Conservation (phyloP, 2,888 invertebrate species). For the Cynaeus angustus region DNA sequence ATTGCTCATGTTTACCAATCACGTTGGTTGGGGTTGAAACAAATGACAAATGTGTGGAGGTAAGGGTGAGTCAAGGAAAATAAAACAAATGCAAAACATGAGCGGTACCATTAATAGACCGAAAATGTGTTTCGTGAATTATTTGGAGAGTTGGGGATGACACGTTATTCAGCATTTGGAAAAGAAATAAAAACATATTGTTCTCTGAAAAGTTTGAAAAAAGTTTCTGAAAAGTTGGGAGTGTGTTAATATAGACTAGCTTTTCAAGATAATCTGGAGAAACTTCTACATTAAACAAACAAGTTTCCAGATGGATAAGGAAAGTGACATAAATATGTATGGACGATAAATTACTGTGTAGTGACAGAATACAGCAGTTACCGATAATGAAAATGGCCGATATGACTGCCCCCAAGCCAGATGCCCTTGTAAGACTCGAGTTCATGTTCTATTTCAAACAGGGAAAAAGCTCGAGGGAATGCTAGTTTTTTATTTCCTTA, state of each 20-base stretch:
- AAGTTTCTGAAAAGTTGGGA: slow-evolving; percentile 33
- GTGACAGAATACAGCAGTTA: slow-evolving; percentile 65
- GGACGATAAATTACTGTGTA: slow-evolving; percentile 61
- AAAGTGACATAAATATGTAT: slow-evolving; percentile 32
- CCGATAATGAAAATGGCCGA: slow-evolving; percentile 65
- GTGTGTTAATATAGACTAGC: slow-evolving; percentile 29
- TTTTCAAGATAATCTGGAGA: slow-evolving; percentile 7
- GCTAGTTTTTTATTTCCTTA: slow-evolving; percentile 62
- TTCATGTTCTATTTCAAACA: slow-evolving; percentile 52
- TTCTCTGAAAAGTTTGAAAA: too few relatives aligned
- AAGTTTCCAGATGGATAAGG: not conserved
- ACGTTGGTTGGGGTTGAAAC: slow-evolving; percentile 58
- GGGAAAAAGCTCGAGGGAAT: slow-evolving; percentile 57
- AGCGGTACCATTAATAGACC: slow-evolving; percentile 32
- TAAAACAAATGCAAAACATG: slow-evolving; percentile 41
- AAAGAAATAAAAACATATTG: slow-evolving; percentile 54
- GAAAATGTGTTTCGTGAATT: slow-evolving; percentile 18
- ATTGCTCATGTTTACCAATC: slow-evolving; percentile 61
- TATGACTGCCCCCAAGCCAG: slow-evolving; percentile 55
- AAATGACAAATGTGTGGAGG: slow-evolving; percentile 59
- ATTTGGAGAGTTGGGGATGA: slow-evolving; percentile 8
- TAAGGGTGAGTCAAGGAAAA: slow-evolving; percentile 51
- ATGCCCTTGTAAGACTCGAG: slow-evolving; percentile 51
- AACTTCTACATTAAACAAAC: slow-evolving; percentile 36
- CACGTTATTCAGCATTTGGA: slow-evolving; percentile 19